phyloP scores from a whole-genome alignment of 2,797 vertebrate species.

The Spinus pinus region DNA sequence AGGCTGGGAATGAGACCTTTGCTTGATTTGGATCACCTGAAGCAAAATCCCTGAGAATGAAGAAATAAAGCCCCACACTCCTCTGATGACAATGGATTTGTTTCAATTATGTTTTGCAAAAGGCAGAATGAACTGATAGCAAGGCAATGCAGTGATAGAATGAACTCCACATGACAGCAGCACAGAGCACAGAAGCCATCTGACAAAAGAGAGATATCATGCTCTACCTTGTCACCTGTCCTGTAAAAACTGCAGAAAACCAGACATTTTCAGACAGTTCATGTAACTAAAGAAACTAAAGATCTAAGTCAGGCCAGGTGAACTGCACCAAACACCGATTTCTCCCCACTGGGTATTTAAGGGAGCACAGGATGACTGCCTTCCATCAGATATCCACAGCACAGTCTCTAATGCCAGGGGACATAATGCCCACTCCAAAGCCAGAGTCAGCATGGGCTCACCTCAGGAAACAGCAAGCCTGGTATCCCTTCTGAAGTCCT shows the following conservation, averaged over 20 bases:
- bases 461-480: not conserved
- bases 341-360: not conserved
- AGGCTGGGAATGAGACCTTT: not conserved
- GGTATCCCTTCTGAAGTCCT: not conserved
- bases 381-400: not conserved
- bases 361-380: not conserved
- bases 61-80: not conserved
- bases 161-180: not conserved
- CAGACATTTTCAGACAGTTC: not conserved
- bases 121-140: not conserved
- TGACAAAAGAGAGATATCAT: not conserved
- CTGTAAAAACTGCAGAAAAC: not conserved
- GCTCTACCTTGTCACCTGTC: not conserved
- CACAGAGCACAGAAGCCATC: not conserved
- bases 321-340: not conserved
- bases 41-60: not conserved
- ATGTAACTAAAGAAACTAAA: not conserved
- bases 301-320: not conserved
- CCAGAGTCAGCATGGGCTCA: not conserved
- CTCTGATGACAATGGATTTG: not conserved
- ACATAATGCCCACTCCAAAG: not conserved
- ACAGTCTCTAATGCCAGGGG: not conserved
- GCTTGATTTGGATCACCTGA: not conserved
- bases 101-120: not conserved
- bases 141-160: not conserved